phyloP scores from a whole-genome alignment of 2,797 vertebrate genomes.

The Muscicapa comitata region DNA sequence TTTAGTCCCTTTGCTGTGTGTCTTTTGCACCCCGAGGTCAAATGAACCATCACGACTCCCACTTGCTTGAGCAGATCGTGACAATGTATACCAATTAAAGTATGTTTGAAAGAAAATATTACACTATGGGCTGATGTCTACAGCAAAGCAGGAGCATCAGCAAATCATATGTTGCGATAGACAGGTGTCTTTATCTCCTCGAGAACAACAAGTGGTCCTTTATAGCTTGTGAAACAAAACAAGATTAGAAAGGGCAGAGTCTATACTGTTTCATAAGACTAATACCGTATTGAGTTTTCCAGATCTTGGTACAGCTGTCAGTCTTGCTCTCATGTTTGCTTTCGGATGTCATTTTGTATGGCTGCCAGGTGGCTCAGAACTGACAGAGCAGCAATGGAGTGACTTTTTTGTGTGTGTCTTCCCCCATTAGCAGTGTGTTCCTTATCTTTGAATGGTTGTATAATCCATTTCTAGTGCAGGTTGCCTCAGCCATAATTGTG shows the following conservation, averaged over 20 bases:
- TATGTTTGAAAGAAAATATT: background rate
- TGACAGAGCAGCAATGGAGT: background rate
- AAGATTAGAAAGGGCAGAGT: background rate
- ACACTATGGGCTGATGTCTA: background rate
- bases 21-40: too few relatives aligned
- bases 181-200: background rate
- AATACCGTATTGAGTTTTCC: background rate
- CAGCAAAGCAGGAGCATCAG: accelerated
- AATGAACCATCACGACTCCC: too few relatives aligned
- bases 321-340: background rate
- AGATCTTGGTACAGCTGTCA: background rate
- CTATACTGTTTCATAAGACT: background rate
- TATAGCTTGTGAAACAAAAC: background rate
- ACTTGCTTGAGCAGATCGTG: too few relatives aligned
- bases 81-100: background rate
- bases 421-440: accelerated
- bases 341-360: background rate
- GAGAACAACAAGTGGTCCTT: background rate
- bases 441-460: background rate
- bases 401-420: background rate
- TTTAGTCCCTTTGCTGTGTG: too few relatives aligned
- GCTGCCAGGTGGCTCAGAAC: background rate
- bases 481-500: background rate
- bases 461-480: background rate
- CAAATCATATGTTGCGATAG: background rate